phyloP scores from a whole-genome alignment of 1,140 invertebrate species.

The Ostrea edulis region DNA sequence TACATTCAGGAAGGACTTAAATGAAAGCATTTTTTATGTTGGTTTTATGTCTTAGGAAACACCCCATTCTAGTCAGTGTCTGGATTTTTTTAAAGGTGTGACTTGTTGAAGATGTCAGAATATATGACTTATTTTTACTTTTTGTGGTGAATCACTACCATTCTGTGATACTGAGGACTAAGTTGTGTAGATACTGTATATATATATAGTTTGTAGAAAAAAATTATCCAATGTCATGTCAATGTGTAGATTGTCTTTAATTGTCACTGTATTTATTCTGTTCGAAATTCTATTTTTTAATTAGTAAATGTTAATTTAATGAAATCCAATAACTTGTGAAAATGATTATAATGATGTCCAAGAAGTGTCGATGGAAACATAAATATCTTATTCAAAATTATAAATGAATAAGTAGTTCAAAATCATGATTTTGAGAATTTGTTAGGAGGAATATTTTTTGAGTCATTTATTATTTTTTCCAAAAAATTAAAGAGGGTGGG shows the following conservation, averaged over 20 bases:
- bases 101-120: neutral
- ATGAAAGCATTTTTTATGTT: neutral
- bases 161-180: neutral
- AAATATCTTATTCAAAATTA: neutral
- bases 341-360: neutral
- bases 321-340: neutral
- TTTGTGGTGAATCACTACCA: conserved; percentile 1
- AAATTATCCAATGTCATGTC: neutral
- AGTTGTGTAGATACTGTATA: neutral
- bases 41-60: neutral
- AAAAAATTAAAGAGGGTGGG: neutral
- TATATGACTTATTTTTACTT: neutral
- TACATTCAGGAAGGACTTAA: neutral
- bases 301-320: neutral
- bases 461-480: neutral
- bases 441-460: neutral
- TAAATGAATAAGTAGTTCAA: neutral
- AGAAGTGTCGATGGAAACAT: neutral
- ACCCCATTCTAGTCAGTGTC: conserved; percentile 7
- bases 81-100: neutral
- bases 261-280: conserved; percentile 5
- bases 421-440: neutral
- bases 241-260: conserved; percentile 6
- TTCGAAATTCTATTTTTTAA: neutral
- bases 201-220: neutral